phyloP scores from a whole-genome alignment of 2,113 vertebrate species.

The Rafetus swinhoei region DNA sequence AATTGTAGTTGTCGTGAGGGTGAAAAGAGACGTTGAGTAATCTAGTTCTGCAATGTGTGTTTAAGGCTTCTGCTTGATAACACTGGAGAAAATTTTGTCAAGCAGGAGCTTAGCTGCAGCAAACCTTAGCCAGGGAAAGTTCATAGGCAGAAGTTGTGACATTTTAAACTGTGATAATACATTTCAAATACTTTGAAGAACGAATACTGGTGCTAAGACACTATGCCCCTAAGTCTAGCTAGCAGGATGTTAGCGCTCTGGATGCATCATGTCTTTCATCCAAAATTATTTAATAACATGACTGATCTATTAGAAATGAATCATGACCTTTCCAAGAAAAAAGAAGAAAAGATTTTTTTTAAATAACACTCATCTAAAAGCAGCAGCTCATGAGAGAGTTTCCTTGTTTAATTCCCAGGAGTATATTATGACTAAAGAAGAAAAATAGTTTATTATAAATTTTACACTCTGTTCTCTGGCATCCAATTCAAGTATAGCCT shows the following conservation, averaged over 20 bases:
- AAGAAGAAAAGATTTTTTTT: neutral
- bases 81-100: constrained; percentile 61
- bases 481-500: neutral
- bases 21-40: constrained; percentile 75
- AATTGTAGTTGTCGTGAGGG: constrained; percentile 72
- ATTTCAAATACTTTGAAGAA: constrained; percentile 51
- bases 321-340: constrained; percentile 40
- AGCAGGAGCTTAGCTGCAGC: constrained; percentile 2
- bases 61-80: constrained; percentile 72
- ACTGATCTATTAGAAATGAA: constrained; percentile 40
- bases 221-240: neutral
- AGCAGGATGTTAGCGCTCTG: constrained; percentile 26
- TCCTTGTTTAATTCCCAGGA: neutral
- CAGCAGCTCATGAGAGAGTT: neutral
- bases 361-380: constrained; percentile 15
- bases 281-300: constrained; percentile 40
- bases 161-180: neutral
- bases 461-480: neutral
- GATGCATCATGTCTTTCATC: constrained; percentile 31
- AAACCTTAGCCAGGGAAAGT: neutral
- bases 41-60: constrained; percentile 56
- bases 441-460: neutral
- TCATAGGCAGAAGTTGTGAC: neutral
- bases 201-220: constrained; percentile 9
- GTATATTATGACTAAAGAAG: constrained; percentile 22